Base-by-base conservation (phyloP, 2,113 vertebrate genomes). In the Phylloscopus trochiloides region DNA sequence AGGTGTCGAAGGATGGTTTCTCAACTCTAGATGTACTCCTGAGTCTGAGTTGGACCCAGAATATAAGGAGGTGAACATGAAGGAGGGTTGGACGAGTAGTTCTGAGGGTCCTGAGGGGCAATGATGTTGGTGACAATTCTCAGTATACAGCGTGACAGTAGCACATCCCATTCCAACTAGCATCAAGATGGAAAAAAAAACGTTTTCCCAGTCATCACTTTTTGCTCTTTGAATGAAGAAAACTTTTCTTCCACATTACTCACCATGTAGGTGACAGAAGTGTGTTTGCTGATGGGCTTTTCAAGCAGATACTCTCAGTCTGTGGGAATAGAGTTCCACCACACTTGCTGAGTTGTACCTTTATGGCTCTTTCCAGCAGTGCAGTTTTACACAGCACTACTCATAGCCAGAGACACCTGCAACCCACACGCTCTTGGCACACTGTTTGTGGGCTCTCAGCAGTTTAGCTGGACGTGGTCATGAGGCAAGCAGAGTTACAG, bases 141-240 rank as follows among this genome's bases (percentile, higher is more conserved):
- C 45, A 55, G 21, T 17, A 36, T 5, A 14, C 0, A 70, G 19
- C 0, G 0, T 10, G 18, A 43, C 5, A 52, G n/a, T 4, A 61
- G 22, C 1, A 1, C 22, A 61, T 58, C 58, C 16, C 31, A 4
- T 38, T 65, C 24, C 18, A 81, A 54, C 26, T 32, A 73, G 34
- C 42, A 73, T 19, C 26, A 34, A 40, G 65, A 63, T 2, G 9
- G 17, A 29, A 71, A 50, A 45, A 59, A 87, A n/a, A 24, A 24
- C 12, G 0, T 29, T 76, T 92, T 40, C 26, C 47, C 32, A 47
- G 47, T 19, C 18, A 24, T 51, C 45, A 12, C 8, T 47, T 74
- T 67, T 72, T 68, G 36, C 7, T 32, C 22, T 90, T 66, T 57
- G 25, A 85, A 73, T 2, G 1, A 61, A n/a, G 42, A 75, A 72